These are phyloP conservation scores for Anaspis maculata DNA, from an alignment of 2,888 invertebrate genomes.

Conservation along the genomic window DNA sequence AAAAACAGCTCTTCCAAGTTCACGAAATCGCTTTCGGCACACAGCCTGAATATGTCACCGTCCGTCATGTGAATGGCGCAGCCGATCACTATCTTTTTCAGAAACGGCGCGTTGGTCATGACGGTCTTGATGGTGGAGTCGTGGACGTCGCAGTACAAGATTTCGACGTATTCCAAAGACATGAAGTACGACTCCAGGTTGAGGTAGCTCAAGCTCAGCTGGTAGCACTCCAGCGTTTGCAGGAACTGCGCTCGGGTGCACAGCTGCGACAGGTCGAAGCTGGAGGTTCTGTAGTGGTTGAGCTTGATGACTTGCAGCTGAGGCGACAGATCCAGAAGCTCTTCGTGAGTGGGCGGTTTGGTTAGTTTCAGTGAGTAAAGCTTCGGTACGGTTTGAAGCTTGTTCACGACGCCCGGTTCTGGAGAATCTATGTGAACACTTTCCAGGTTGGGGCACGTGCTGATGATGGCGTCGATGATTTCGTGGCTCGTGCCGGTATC, in stretches of 20 bases:
- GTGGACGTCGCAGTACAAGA: constrained; percentile 56
- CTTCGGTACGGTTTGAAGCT: constrained; percentile 45
- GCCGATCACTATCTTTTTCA: constrained; percentile 55
- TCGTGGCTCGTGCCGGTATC: constrained; percentile 55
- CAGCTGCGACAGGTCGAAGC: constrained; percentile 32
- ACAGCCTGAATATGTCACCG: constrained; percentile 58
- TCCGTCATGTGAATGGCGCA: constrained; percentile 59
- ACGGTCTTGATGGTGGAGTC: constrained; percentile 51
- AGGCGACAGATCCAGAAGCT: constrained; percentile 50
- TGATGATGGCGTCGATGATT: constrained; percentile 51
- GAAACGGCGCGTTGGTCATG: constrained; percentile 51
- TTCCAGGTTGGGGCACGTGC: constrained; percentile 54
- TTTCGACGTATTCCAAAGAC: constrained; percentile 56
- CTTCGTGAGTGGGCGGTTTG: constrained; percentile 52
- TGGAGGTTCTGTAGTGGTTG: constrained; percentile 26
- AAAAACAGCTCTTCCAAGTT: constrained; percentile 62
- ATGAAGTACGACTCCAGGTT: constrained; percentile 50
- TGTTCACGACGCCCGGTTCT: constrained; percentile 43
- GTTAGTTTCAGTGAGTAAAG: constrained; percentile 47
- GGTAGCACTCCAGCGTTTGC: constrained; percentile 56
- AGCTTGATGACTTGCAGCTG: constrained; percentile 31
- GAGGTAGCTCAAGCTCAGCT: constrained; percentile 53
- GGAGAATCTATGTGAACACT: constrained; percentile 54
- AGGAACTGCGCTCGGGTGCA: constrained; percentile 43
- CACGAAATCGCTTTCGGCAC: constrained; percentile 55